Evolutionary conservation across 2,888 invertebrate genomes (phyloP), one percentile per base, ranked within the genome.

Genomic region (Tetheella fluctuosa): DNA sequence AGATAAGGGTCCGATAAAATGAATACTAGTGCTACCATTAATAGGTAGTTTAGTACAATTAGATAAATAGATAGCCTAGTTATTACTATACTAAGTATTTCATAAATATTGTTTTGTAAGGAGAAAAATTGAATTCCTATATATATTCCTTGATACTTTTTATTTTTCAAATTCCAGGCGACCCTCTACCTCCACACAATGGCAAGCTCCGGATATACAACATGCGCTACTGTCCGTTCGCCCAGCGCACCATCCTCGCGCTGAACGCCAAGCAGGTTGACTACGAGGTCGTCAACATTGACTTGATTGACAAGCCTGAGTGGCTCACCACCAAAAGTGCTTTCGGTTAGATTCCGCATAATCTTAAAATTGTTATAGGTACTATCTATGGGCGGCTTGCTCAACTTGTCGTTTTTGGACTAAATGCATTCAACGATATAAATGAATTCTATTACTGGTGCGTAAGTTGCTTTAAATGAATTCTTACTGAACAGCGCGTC

Each of bases 221-320:
- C 65, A 97, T 97, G 96, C 94, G 97, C 57, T 97, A 95, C 84
- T 97, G 97, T 74, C 97, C 97, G 0, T 97, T 93, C 78, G 96
- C 97, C 0, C 96, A 97, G 70, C 93, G 97, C 59, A 95, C 95
- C 2, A 94, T 96, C 71, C 90, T 97, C 23, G 95, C 96, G 0
- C 88, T 97, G 54, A 95, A 95, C 69, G 96, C 96, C 4, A 97
- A 97, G 84, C 94, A 95, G 71, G 93, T 97, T 64, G 95, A 96
- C 91, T 95, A 96, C 74, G 97, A 97, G 78, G 93, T 95, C 0
- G 94, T 97, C 34, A 96, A 95, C 80, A 93, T 97, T 7, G 95
- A 97, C 85, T 86, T 96, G 34, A 86, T 93, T 0, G 93, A 95
- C 54, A 97, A 97, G 81, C 97, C 97, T 0, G 96, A 97, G 69